Conservation (phyloP, 1,140 invertebrate genomes). For the Drosophila littoralis region DNA sequence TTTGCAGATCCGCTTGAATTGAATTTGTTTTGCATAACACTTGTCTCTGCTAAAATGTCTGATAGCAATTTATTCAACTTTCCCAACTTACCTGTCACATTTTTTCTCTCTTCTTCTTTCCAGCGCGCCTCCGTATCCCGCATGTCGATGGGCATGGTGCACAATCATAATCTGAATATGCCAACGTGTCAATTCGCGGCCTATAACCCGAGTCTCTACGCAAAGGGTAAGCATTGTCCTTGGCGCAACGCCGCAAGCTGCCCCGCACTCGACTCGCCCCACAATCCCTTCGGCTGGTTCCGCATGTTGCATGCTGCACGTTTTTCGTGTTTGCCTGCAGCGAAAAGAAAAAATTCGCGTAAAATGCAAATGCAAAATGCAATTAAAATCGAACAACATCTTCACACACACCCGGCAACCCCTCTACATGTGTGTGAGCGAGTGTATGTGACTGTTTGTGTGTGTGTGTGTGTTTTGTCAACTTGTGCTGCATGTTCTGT, state of each 20-base stretch:
- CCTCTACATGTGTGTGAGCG: background rate
- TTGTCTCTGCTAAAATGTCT: background rate
- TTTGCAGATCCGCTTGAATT: too few species aligned
- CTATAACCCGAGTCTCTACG: constrained; percentile 80
- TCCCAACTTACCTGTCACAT: background rate
- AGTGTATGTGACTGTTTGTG: background rate
- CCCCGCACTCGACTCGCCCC: background rate
- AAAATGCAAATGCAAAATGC: constrained; percentile 67
- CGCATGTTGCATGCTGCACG: background rate
- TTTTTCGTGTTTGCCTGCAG: background rate
- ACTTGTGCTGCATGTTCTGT: constrained; percentile 18
- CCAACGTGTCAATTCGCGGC: constrained; percentile 83
- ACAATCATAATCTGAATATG: constrained; percentile 80
- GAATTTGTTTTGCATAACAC: too few species aligned
- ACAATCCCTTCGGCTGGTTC: background rate
- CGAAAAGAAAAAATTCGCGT: constrained; percentile 17
- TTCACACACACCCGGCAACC: constrained; percentile 2
- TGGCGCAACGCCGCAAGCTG: background rate
- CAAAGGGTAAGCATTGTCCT: constrained; percentile 71
- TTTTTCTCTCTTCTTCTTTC: background rate
- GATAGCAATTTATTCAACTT: too few species aligned
- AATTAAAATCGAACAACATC: constrained; percentile 65
- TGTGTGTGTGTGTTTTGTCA: constrained; percentile 10
- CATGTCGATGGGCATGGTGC: constrained; percentile 84
- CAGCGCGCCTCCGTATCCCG: constrained; percentile 80